These are phyloP conservation scores for Apteryx owenii DNA, from an alignment of 2,113 vertebrate species.

Conservation along the genomic window DNA sequence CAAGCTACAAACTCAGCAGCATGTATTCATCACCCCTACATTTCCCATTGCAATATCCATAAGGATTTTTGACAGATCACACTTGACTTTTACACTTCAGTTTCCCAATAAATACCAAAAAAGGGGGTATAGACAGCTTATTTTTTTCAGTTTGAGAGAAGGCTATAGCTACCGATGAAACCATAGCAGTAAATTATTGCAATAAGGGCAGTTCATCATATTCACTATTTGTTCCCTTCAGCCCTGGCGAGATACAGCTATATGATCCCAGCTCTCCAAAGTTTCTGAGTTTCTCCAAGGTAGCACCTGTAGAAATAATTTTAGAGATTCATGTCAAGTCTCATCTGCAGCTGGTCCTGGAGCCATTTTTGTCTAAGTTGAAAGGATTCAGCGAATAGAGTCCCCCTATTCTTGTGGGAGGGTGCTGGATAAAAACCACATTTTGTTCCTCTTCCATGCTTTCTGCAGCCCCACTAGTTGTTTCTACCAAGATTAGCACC, in stretches of 20 bases:
- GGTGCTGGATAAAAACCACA: neutral
- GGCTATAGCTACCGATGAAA: neutral
- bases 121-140: neutral
- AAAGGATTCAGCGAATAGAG: neutral
- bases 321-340: neutral
- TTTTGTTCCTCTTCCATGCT: neutral
- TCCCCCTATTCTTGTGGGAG: neutral
- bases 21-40: neutral
- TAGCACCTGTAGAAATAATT: neutral
- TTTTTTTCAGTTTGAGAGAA: neutral
- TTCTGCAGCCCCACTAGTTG: neutral
- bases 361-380: neutral
- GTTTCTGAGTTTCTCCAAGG: neutral
- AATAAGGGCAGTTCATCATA: neutral
- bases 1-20: neutral
- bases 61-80: neutral
- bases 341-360: neutral
- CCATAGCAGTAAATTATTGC: neutral
- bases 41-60: neutral
- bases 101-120: neutral
- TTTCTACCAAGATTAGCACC: neutral
- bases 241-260: accelerated
- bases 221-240: neutral
- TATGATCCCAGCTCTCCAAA: neutral
- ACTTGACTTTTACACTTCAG: neutral